These are phyloP conservation scores for Lates calcarifer DNA, from an alignment of 2,113 vertebrate genomes.

Conservation along the genomic window DNA sequence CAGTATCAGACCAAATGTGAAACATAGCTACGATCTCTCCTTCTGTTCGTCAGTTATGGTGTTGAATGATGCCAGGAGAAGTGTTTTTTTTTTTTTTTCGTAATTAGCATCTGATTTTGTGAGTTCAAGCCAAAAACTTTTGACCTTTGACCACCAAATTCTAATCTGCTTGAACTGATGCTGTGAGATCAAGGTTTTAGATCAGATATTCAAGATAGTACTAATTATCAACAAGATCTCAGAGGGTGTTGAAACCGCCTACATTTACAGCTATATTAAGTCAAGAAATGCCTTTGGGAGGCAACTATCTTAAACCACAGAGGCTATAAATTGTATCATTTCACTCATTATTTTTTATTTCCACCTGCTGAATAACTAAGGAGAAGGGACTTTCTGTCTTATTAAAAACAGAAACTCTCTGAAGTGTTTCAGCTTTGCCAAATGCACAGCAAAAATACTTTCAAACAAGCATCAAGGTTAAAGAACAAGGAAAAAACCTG, in stretches of 20 bases:
- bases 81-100: too few relatives aligned
- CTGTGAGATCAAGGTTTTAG: not conserved
- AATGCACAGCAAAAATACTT: not conserved
- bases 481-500: not conserved
- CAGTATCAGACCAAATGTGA: too few relatives aligned
- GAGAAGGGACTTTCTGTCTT: constrained; percentile 1
- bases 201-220: not conserved
- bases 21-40: too few relatives aligned
- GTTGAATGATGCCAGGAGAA: too few relatives aligned
- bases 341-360: not conserved
- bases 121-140: too few relatives aligned
- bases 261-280: not conserved
- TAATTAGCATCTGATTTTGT: too few relatives aligned
- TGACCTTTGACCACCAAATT: too few relatives aligned
- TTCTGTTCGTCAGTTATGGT: too few relatives aligned
- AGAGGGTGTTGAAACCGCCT: not conserved
- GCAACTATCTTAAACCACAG: not conserved
- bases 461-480: constrained; percentile 19
- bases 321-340: not conserved
- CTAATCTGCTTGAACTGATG: not conserved
- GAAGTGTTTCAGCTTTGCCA: constrained; percentile 12
- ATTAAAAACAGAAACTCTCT: constrained; percentile 6
- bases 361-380: not conserved
- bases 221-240: constrained; percentile 3
- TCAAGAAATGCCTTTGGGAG: not conserved